Percentiles rank a stretch among this genome's conserved stretches.
Conservation (phyloP, 2,888 invertebrate genomes). For the Lithophane ornitopus region DNA sequence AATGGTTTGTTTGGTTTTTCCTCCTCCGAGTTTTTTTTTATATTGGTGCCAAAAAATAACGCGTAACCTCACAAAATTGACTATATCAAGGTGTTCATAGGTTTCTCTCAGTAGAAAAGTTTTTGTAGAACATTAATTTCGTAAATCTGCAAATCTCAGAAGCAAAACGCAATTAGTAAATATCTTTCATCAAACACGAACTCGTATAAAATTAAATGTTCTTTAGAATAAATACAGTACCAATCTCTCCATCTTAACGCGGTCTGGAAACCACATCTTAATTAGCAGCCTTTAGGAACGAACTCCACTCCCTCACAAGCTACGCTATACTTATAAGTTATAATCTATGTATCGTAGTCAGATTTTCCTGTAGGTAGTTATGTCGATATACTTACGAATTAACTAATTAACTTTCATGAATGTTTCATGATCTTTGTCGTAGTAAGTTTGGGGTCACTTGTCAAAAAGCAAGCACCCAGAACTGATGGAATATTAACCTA, state of each 20-base stretch:
- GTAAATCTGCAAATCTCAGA: background rate
- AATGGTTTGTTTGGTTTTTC: constrained; percentile 19
- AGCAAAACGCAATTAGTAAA: constrained; percentile 14
- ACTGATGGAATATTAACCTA: constrained; percentile 37
- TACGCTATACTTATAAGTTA: constrained; percentile 32
- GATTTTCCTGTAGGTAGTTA: background rate
- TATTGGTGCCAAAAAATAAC: constrained; percentile 1
- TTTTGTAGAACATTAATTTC: background rate
- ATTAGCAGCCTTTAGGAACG: constrained; percentile 46
- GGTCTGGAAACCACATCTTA: constrained; percentile 55
- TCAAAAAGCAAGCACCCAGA: constrained; percentile 6
- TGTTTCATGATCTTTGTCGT: background rate
- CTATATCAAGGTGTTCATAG: no score
- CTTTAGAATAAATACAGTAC: constrained; percentile 42
- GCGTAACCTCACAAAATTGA: background rate
- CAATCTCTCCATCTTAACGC: constrained; percentile 49
- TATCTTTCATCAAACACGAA: constrained; percentile 34
- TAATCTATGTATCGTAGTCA: background rate
- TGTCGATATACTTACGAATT: constrained; percentile 3
- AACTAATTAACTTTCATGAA: background rate
- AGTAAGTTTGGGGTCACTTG: background rate
- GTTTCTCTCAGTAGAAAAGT: background rate
- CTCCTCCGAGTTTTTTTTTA: background rate
- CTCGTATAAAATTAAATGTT: constrained; percentile 44
- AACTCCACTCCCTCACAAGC: constrained; percentile 41